Evolutionary conservation across 2,888 invertebrate species (phyloP), one percentile per base, ranked within the genome.

Genomic region (Selenia dentaria): DNA sequence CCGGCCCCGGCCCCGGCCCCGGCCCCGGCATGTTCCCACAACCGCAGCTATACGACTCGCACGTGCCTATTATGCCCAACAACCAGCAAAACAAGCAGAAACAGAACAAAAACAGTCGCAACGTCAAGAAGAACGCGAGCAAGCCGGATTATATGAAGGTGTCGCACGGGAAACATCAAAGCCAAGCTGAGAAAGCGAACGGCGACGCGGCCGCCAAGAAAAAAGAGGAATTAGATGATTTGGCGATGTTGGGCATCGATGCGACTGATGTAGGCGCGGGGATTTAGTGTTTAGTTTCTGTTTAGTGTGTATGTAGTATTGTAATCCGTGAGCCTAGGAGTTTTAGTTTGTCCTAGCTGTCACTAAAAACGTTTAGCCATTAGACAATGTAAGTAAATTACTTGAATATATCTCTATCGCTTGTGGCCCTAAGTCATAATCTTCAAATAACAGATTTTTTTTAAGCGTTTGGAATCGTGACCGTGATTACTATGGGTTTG

Each of bases 211-310:
- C 60, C 0, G 61, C 56, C 0, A 73, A 72, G 78, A 86, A 88
- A 80, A 90, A 72, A 78, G 91, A 82, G 70, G 94, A 92, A 64
- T 80, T 91, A 61, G 95, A 95, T 45, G 97, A 97, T 63, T 79
- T 97, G 47, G 95, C 95, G 2, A 93, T 97, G 95, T 87, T 97
- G 37, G 97, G 97, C 0, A 97, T 97, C 36, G 96, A 96, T 70
- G 96, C 95, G 4, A 94, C 94, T 20, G 97, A 97, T 71, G 93
- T 93, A 57, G 94, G 94, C 4, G 93, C 93, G 0, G 74, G 82
- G 4, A 79, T 82, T 33, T 49, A 20, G 18, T 6, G 13, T 14
- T 4, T n/a, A 5, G 8, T 6, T 14, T 24, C 14, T 26, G 9
- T 12, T 27, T 8, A n/a, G 24, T 22, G 10, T 25, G 1, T 20